Evolutionary conservation across 64 coral and sea anemone genomes (phyloP), one percentile per base, ranked within the genome.

Genomic region (Acropora yongei): DNA sequence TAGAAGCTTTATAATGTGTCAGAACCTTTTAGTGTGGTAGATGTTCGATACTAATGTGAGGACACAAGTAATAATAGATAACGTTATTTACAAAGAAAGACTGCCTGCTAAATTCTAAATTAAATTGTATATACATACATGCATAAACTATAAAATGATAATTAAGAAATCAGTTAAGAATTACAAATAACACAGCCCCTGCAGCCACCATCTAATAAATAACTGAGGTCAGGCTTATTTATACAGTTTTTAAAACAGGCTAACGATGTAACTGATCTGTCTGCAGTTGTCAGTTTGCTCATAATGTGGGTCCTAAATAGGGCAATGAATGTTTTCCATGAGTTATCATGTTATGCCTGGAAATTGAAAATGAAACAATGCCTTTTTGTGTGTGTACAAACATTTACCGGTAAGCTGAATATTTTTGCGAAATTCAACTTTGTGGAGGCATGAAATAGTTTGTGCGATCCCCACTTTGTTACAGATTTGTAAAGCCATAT

Each of bases 251-350:
- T 68, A 68, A 68, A 68, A 68, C 66, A 17, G 66, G 1, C 66
- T 68, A 68, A 68, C 18, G 66, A 68, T 68, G 66, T 68, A n/a
- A 1, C 66, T 6, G 66, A 13, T 68, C 66, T 68, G 66, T 68
- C 66, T 68, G 66, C 66, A 68, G 66, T 68, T 68, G 66, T 17
- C 66, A 68, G 66, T 68, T 68, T 68, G 66, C 66, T 68, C 66
- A 68, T 68, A 68, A 68, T 17, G 66, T 68, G 66, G 66, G 66
- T 68, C 66, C 66, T 68, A 68, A 30, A 30, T 30, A 30, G 30
- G 0, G 30, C 30, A 30, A 30, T 30, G 30, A 30, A 30, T 30
- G 30, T 30, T 30, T 30, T 30, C 30, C 30, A 30, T 30, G 30
- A 30, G 30, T 30, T 30, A 30, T 30, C 30, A 30, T 30, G 30